These are phyloP conservation scores for Eupithecia subfuscata DNA, from an alignment of 2,888 invertebrate species.

Conservation along the genomic window DNA sequence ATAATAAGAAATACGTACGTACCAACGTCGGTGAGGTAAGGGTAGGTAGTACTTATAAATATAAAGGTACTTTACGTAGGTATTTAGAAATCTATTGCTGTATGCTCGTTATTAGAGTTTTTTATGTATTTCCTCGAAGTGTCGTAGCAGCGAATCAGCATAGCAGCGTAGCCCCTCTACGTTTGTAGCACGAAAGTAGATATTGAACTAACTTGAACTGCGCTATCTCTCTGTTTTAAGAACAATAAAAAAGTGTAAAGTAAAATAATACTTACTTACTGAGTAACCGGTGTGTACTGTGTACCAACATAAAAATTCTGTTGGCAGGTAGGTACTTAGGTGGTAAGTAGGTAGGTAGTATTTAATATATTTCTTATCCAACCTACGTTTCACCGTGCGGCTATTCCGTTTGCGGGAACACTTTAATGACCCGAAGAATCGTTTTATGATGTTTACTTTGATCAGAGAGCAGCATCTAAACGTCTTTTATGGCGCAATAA, in stretches of 20 bases:
- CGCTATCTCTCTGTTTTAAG: neutral
- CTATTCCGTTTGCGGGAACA: slow-evolving; percentile 69
- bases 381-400: slow-evolving; percentile 54
- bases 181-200: neutral
- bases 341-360: neutral
- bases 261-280: neutral
- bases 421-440: slow-evolving; percentile 75
- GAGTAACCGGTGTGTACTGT: neutral
- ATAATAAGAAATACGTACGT: too few species aligned
- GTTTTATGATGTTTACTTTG: slow-evolving; percentile 78
- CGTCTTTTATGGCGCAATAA: slow-evolving; percentile 72
- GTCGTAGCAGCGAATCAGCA: neutral
- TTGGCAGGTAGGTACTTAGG: neutral
- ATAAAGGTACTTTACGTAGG: too few species aligned
- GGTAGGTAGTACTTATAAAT: too few species aligned
- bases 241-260: neutral
- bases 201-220: too few species aligned
- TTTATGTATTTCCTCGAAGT: neutral
- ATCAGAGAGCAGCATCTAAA: slow-evolving; percentile 72
- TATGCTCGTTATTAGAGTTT: neutral
- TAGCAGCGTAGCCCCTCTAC: neutral
- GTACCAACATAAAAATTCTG: neutral
- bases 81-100: too few species aligned
- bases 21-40: too few species aligned
- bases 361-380: neutral